These are phyloP conservation scores for Penaeus chinensis DNA, from an alignment of 1,140 invertebrate genomes.

Conservation along the genomic window DNA sequence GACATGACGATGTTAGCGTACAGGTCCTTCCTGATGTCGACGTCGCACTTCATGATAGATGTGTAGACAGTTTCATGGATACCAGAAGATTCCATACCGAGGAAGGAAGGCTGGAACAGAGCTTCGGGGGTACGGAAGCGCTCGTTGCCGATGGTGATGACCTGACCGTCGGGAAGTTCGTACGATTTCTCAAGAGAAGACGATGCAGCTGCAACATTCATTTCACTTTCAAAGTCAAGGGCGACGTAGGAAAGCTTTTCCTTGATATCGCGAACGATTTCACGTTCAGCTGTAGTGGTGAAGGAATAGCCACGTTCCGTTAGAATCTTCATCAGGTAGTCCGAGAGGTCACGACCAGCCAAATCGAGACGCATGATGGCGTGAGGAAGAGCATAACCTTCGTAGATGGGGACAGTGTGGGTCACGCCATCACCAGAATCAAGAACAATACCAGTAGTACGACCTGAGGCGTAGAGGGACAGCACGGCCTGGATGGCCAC, in stretches of 20 bases:
- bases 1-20: slow-evolving; percentile 80
- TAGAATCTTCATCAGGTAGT: slow-evolving; percentile 92
- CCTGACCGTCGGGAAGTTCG: too few species aligned
- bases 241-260: too few species aligned
- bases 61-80: slow-evolving; percentile 84
- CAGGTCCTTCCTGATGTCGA: slow-evolving; percentile 78
- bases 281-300: slow-evolving; percentile 79
- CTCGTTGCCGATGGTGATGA: too few species aligned
- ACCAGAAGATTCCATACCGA: slow-evolving; percentile 85
- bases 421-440: slow-evolving; percentile 94
- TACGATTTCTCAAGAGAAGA: too few species aligned
- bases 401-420: slow-evolving; percentile 94
- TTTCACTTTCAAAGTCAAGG: too few species aligned
- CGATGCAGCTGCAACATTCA: too few species aligned
- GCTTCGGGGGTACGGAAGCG: too few species aligned
- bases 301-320: slow-evolving; percentile 77
- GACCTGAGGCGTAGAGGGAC: slow-evolving; percentile 90
- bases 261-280: slow-evolving; percentile 76
- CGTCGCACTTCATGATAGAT: slow-evolving; percentile 74
- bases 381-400: slow-evolving; percentile 88
- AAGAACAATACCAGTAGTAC: slow-evolving; percentile 93
- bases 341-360: slow-evolving; percentile 77
- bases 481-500: slow-evolving; percentile 92
- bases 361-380: slow-evolving; percentile 88
- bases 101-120: slow-evolving; percentile 74